These are phyloP conservation scores for Scaptomyza parva DNA, from an alignment of 2,888 invertebrate genomes.

Conservation along the genomic window DNA sequence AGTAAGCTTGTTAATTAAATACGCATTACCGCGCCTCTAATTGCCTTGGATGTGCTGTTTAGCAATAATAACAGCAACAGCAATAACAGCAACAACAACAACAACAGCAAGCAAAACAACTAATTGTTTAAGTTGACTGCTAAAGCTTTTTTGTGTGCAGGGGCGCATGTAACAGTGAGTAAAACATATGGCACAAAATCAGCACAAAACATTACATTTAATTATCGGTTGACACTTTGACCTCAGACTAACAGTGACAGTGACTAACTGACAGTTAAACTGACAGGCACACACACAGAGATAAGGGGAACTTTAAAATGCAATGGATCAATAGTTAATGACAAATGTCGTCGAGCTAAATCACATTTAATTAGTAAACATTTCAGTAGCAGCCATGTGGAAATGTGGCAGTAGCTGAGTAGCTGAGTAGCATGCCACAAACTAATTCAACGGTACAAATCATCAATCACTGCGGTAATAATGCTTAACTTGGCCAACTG, in stretches of 20 bases:
- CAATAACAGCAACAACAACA: conserved; percentile 35
- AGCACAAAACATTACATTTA: conserved; percentile 51
- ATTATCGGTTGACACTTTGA: conserved; percentile 56
- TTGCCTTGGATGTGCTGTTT: conserved; percentile 69
- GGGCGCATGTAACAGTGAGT: conserved; percentile 39
- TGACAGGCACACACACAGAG: conserved; percentile 7
- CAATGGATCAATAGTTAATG: conserved; percentile 45
- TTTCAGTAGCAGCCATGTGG: conserved; percentile 21
- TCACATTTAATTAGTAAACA: conserved; percentile 66
- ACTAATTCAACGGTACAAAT: conserved; percentile 56
- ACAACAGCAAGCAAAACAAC: conserved; percentile 32
- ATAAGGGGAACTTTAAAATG: conserved; percentile 27
- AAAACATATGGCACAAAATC: conserved; percentile 37
- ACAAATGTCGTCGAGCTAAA: conserved; percentile 45
- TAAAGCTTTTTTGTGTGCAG: conserved; percentile 57
- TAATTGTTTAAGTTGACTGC: conserved; percentile 48
- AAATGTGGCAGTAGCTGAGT: conserved; percentile 10
- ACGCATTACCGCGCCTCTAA: conserved; percentile 77
- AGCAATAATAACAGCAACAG: conserved; percentile 34
- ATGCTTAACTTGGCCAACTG: conserved; percentile 41
- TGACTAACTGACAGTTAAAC: conserved; percentile 30
- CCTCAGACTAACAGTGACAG: conserved; percentile 28
- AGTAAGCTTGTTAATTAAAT: conserved; percentile 80
- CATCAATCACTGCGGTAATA: conserved; percentile 67
- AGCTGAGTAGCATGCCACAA: conserved; percentile 47